Evolutionary conservation across 1,140 invertebrate genomes (phyloP).

Genomic region (Thrips palmi): DNA sequence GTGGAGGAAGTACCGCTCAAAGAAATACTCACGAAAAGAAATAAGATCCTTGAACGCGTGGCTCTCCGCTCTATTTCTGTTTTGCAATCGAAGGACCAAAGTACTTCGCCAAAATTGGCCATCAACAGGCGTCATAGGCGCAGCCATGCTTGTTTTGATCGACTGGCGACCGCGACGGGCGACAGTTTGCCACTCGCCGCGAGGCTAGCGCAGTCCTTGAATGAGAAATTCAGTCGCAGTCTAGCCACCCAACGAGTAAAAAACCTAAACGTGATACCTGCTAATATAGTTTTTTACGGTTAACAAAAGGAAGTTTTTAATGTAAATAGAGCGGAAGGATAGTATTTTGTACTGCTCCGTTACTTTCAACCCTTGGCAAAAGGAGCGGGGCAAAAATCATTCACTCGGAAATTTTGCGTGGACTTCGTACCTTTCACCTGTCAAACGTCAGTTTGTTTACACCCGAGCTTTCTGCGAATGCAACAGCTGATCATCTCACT

Average conservation of each 20-base stretch:
- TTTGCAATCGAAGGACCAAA: slow-evolving; percentile 32
- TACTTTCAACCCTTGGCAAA: no score
- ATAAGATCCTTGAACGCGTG: slow-evolving; percentile 40
- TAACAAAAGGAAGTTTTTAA: background rate
- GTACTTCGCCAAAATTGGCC: slow-evolving; percentile 30
- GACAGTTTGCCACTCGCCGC: background rate
- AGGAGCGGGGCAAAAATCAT: no score
- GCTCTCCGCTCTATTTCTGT: slow-evolving; percentile 35
- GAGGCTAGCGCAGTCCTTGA: background rate
- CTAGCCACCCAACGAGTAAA: slow-evolving; percentile 3
- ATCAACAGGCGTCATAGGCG: background rate
- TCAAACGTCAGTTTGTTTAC: no score
- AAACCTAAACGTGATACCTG: background rate
- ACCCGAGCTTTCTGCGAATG: no score
- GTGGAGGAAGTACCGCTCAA: background rate
- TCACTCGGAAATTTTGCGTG: no score
- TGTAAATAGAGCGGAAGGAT: no score
- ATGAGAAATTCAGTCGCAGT: slow-evolving; percentile 5
- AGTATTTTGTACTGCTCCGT: no score
- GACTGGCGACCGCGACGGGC: background rate
- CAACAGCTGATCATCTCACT: no score
- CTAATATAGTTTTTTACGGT: slow-evolving; percentile 1
- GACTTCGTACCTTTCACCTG: no score
- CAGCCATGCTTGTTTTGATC: slow-evolving; percentile 9
- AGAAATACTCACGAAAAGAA: slow-evolving; percentile 30